Conservation (phyloP, 2,888 invertebrate genomes). For the Callimorpha dominula region DNA sequence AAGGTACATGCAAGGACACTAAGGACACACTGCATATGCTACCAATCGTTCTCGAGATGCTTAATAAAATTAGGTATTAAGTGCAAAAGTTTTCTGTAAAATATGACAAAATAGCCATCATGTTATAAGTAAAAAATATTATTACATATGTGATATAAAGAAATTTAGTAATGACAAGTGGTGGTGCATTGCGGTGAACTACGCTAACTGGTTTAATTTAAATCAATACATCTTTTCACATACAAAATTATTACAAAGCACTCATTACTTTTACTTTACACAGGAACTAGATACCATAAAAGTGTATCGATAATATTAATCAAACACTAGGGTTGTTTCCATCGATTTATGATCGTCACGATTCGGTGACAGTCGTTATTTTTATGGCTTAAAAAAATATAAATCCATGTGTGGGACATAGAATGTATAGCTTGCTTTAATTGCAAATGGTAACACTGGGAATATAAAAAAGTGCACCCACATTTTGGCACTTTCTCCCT, state of each 20-base stretch:
- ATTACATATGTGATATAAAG: not conserved
- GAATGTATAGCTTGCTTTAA: constrained; percentile 77
- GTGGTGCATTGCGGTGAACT: not conserved
- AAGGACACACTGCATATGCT: no score
- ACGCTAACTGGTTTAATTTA: no score
- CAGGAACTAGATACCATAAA: constrained; percentile 37
- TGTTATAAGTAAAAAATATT: not conserved
- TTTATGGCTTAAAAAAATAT: constrained; percentile 82
- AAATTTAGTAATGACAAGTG: not conserved
- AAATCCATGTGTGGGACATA: constrained; percentile 78
- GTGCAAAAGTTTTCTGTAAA: no score
- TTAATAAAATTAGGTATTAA: no score
- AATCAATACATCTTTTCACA: not conserved
- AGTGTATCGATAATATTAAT: constrained; percentile 55
- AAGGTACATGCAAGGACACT: no score
- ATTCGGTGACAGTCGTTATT: constrained; percentile 79
- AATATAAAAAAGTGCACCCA: constrained; percentile 64
- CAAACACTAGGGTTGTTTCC: constrained; percentile 62
- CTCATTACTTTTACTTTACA: constrained; percentile 38
- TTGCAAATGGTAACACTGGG: constrained; percentile 59
- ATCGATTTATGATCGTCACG: constrained; percentile 77
- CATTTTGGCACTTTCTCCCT: constrained; percentile 55
- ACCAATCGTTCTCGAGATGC: no score
- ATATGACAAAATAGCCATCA: no score
- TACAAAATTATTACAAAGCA: constrained; percentile 16